Conservation (phyloP, 2,113 vertebrate genomes). For the Campylorhamphus procurvoides region DNA sequence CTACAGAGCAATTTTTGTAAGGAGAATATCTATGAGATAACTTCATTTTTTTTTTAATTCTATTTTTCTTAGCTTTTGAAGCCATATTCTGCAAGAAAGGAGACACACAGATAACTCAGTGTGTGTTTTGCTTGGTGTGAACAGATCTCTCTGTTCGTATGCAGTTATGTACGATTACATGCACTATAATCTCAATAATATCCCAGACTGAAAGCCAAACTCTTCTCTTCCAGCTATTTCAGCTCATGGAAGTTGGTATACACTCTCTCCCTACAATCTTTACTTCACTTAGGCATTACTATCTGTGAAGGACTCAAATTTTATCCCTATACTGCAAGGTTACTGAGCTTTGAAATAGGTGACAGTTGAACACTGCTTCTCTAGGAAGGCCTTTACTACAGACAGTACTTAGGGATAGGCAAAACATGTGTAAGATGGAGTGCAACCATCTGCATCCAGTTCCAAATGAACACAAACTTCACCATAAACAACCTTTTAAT, state of each 20-base stretch:
- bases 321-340: neutral
- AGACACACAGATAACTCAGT: neutral
- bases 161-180: neutral
- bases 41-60: neutral
- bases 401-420: neutral
- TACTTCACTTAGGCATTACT: neutral
- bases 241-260: neutral
- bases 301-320: neutral
- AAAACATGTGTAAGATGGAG: neutral
- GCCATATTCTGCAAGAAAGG: neutral
- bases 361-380: neutral
- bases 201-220: neutral
- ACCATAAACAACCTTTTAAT: neutral
- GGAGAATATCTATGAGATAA: neutral
- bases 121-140: neutral
- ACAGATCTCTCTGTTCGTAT: neutral
- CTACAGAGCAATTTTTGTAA: neutral
- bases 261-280: neutral
- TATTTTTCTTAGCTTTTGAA: neutral
- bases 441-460: neutral
- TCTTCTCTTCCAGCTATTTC: neutral
- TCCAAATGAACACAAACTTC: neutral
- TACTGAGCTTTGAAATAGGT: neutral
- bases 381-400: neutral
- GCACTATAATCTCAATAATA: neutral